Evolutionary conservation across 2,113 vertebrate genomes (phyloP).

Genomic region (Neofelis nebulosa): DNA sequence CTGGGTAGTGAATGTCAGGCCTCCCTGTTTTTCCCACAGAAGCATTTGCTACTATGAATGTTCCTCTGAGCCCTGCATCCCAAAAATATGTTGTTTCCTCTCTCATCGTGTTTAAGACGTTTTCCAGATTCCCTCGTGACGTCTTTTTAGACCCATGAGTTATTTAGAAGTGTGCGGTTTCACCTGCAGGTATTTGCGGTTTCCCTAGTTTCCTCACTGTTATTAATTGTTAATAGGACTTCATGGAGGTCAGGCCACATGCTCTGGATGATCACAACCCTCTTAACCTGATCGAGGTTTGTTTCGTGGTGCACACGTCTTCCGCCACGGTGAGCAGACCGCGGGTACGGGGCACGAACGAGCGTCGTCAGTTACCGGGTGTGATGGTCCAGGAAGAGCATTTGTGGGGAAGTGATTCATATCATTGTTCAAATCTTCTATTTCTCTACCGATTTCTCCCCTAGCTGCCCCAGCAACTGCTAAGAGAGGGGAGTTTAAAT

Average conservation of each 20-base stretch:
- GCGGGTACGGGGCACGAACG: neutral
- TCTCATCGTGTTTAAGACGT: neutral
- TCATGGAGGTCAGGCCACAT: neutral
- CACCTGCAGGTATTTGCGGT: neutral
- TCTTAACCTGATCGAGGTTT: no score
- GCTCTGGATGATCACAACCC: neutral
- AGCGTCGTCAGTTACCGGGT: accelerated
- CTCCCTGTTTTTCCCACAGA: neutral
- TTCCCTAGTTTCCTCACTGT: neutral
- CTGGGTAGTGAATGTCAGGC: neutral
- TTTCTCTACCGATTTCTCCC: neutral
- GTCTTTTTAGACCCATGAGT: neutral
- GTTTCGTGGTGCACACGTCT: neutral
- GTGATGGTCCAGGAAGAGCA: neutral
- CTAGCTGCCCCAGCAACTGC: neutral
- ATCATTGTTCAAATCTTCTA: neutral
- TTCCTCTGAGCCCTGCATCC: neutral
- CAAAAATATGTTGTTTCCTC: neutral
- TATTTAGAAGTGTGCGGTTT: neutral
- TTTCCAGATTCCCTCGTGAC: neutral
- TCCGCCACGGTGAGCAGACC: neutral
- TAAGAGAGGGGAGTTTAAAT: neutral
- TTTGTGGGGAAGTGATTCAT: neutral
- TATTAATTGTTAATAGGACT: neutral
- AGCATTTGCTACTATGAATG: no score